Evolutionary conservation across 2,113 vertebrate species (phyloP), one percentile per base, ranked within the genome.

Genomic region (Phoxinus phoxinus): DNA sequence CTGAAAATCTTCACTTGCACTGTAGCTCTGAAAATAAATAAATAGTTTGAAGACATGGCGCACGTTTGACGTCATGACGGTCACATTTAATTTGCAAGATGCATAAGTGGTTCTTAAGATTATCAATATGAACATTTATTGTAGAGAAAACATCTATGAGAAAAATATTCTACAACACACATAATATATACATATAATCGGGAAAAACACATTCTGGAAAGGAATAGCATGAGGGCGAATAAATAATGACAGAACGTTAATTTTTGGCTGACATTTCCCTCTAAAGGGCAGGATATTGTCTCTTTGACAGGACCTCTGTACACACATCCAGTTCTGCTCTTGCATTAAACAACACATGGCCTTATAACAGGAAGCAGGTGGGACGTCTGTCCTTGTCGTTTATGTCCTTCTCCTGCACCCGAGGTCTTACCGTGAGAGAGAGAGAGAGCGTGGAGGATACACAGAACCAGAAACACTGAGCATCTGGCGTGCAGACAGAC

Each of bases 311-410:
- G 41, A 79, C 73, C 53, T 71, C 78, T 89, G 85, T 87, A 87
- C 79, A 90, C 30, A 44, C 5, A 88, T 90, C 90, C 90, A 92
- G 91, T 92, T 93, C 88, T 61, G 90, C 90, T 88, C 46, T 83
- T 92, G 89, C 87, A 90, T 90, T 91, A 83, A 89, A 89, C 89
- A 88, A 88, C 91, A 89, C 23, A 73, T 90, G 84, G 84, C 72
- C 89, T 88, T 81, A 41, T 41, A 37, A 91, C 91, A 92, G 93
- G 94, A 94, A 93, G 93, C 93, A 93, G 93, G 91, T 92, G 93
- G 90, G 89, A 91, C 80, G 89, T 92, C 90, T 92, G 90, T 88
- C 74, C 74, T 85, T 71, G 73, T 89, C 91, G 89, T 93, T 93
- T 92, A 91, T 92, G 88, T 71, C 90, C 91, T 65, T 48, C 58